Base-by-base conservation (phyloP, 2,888 invertebrate genomes). In the Bruchidius siliquastri region DNA sequence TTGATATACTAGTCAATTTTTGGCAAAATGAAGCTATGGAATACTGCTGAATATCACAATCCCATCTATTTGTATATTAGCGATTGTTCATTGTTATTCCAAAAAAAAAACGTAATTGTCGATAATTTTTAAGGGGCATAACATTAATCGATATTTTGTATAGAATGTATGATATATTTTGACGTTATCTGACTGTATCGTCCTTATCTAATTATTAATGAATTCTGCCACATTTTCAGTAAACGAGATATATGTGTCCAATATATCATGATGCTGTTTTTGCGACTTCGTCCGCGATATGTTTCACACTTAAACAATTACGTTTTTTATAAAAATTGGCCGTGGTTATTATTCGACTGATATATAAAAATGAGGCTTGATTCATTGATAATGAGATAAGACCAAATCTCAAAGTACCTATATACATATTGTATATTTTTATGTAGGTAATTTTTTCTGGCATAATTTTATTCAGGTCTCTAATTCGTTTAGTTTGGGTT, bases 31-130 rank as follows among this genome's bases (percentile, higher is more conserved):
- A 49, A 49, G 49, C 49, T 49, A 49, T 49, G 49, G 49, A 49
- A 49, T 49, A 49, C 49, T 13, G 49, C 49, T 18, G 49, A 18
- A 49, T 75, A 77, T 77, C 74, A 74, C 76, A 76, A 76, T 76
- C 75, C 76, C 74, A 75, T 74, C 74, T 77, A 73, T 74, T 49
- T 77, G 75, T 77, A 75, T 77, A 77, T 75, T 76, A 73, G 73
- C 74, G 68, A 71, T 76, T 49, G 71, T 75, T 75, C 72, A 72
- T 69, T 71, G 73, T 76, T 71, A 71, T 76, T 74, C 73, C 71
- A 67, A 21, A 69, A n/a, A 68, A 21, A 71, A 20, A 18, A 4
- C 22, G 21, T 67, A 67, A 22, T 68, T 21, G 21, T 68, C 68
- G 68, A 68, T 68, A 68, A 0, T 68, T 22, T 22, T 22, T 68